phyloP scores from a whole-genome alignment of 2,113 vertebrate genomes.

The Myotis yumanensis region DNA sequence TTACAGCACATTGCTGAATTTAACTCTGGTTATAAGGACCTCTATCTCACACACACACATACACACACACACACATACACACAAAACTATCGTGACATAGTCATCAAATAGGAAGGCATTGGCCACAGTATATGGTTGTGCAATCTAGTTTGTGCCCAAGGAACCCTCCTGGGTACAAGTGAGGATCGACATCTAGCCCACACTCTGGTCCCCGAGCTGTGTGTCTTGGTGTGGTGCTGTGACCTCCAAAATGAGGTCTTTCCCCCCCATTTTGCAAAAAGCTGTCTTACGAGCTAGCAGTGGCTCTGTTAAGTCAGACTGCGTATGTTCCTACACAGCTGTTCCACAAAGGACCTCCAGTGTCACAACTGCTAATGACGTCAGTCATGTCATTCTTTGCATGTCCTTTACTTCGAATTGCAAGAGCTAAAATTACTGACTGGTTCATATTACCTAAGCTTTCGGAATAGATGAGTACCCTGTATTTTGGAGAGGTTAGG shows the following conservation, averaged over 20 bases:
- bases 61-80: too few relatives aligned
- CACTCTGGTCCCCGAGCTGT: neutral
- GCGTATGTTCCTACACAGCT: neutral
- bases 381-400: neutral
- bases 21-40: neutral
- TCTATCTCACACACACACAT: neutral
- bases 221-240: neutral
- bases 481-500: neutral
- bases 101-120: neutral
- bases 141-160: neutral
- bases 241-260: neutral
- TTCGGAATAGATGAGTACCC: neutral
- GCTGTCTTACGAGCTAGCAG: neutral
- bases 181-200: neutral
- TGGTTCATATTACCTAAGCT: neutral
- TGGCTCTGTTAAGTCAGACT: neutral
- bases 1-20: neutral
- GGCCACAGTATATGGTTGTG: neutral
- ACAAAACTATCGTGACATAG: neutral
- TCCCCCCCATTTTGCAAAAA: neutral
- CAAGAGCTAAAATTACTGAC: neutral
- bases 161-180: neutral
- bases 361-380: neutral
- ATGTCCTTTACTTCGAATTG: neutral
- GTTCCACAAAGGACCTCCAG: neutral